Evolutionary conservation across 1,140 invertebrate species (phyloP), one percentile per base, ranked within the genome.

Genomic region (Bombus difficillimus): DNA sequence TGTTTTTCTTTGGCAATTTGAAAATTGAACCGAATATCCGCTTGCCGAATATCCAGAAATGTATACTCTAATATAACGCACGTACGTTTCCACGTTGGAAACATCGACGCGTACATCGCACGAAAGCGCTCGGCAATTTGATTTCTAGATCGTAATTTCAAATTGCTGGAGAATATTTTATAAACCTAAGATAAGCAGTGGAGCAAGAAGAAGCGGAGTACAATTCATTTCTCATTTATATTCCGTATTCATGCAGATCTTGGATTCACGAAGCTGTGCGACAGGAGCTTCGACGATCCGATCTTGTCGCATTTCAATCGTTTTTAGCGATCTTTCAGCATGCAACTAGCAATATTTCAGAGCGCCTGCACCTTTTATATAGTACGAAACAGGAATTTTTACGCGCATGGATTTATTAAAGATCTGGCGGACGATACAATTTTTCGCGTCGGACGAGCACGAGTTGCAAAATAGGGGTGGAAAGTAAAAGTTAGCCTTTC

Each of bases 181-280:
- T 53, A 74, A 53, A 53, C 18, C 15, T 15, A 47, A 32, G n/a
- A 34, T 32, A 68, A 34, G 32, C 15, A 34, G 32, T 25, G 18
- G 41, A 73, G 25, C 15, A 10, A 13, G 28, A 43, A 32, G 32
- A 39, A 32, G 32, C 71, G 15, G 8, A 18, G 18, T 47, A 13
- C 71, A 10, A 73, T 73, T 73, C 43, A 1, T 47, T 73, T 41
- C 37, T 73, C 37, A 32, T 73, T 73, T 28, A 41, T 73, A 73
- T 47, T 18, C n/a, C 3, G 39, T 47, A 47, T 73, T 53, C 72
- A 1, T n/a, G 37, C 6, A 0, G 28, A 73, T 73, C 13, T 43
- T 18, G 71, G 34, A 22, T 9, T 34, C 66, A 1, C 25, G 59
- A 53, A 53, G 47, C 47, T 53, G 47, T 62, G n/a, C 1, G 59